Base-by-base conservation (phyloP, 37 sponge, comb jelly and placozoan genomes). In the Cliona cf. orientalis region DNA sequence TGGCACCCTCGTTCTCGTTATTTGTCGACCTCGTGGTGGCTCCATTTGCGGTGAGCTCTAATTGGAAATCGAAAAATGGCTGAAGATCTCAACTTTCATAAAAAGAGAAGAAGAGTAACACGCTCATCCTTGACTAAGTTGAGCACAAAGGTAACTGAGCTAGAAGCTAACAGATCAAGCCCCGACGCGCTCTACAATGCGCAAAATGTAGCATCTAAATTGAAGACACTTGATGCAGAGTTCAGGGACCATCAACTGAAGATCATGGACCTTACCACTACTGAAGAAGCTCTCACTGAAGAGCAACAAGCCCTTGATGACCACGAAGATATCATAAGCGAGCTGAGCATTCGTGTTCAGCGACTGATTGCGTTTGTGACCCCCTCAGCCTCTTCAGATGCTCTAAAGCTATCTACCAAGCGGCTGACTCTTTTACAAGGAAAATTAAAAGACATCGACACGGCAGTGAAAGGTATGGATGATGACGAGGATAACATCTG, bases 21-120 rank as follows among this genome's bases (percentile, higher is more conserved):
- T 11, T 28, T 21, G 7, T 34, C 33, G 2, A 21, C 35, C 66
- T 2, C 1, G 35, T 25, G 6, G 23, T 23, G 26, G 28, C 63
- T 21, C 28, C 36, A 5, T 17, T 66, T 5, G 28, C 66, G 66
- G 37, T 66, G 66, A 4, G 66, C 66, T 66, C 2, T 34, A 66
- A 29, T 66, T 29, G 36, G 66, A 66, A 66, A 5, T 26, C 9
- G 3, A 58, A 2, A 26, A n/a, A 58, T 5, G 59, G 59, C 59
- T 9, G 59, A 58, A 58, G 55, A 49, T 17, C 26, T 58, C 26
- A 2, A n/a, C 26, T 58, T 58, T 5, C 59, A 58, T 26, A 58
- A 58, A 41, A 69, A 41, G 40, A 75, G 60, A 41, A 58, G 75
- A 75, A 60, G 75, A 12, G 75, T 75, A 37, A 33, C 38, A 19